phyloP scores from a whole-genome alignment of 64 coral and sea anemone species.

The Orbicella faveolata region DNA sequence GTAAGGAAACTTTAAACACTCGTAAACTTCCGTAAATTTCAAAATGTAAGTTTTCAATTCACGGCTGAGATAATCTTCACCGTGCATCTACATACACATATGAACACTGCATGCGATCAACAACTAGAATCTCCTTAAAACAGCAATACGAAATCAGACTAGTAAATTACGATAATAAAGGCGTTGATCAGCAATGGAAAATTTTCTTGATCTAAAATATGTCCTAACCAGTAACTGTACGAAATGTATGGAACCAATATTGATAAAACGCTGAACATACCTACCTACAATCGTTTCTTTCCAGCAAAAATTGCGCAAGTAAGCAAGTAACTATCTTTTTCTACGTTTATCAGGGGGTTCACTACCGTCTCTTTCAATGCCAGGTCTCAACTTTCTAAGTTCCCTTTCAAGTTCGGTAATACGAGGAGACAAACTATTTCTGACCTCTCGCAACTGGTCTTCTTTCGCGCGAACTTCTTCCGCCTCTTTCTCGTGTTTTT shows the following conservation, averaged over 20 bases:
- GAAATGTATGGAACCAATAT: too few species aligned
- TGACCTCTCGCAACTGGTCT: conserved; percentile 47
- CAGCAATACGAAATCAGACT: too few species aligned
- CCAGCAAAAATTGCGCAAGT: background rate
- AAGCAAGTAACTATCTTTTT: conserved; percentile 9
- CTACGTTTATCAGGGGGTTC: conserved; percentile 60
- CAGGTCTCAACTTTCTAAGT: conserved; percentile 62
- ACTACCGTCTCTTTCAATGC: conserved; percentile 25
- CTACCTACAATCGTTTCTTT: background rate
- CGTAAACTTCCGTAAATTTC: background rate
- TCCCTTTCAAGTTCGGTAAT: conserved; percentile 71
- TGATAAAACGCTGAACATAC: too few species aligned
- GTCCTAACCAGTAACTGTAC: too few species aligned
- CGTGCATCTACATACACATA: background rate
- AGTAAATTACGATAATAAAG: too few species aligned
- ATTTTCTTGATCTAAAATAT: too few species aligned
- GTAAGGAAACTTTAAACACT: background rate
- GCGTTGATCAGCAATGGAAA: too few species aligned
- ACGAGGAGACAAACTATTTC: conserved; percentile 41
- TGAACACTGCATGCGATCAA: too few species aligned
- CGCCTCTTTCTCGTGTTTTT: conserved; percentile 20
- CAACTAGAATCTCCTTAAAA: too few species aligned
- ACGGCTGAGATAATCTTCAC: background rate
- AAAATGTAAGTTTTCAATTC: background rate
- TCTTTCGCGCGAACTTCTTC: conserved; percentile 27